Conservation (phyloP, 2,888 invertebrate genomes). For the Bugulina stolonifera region DNA sequence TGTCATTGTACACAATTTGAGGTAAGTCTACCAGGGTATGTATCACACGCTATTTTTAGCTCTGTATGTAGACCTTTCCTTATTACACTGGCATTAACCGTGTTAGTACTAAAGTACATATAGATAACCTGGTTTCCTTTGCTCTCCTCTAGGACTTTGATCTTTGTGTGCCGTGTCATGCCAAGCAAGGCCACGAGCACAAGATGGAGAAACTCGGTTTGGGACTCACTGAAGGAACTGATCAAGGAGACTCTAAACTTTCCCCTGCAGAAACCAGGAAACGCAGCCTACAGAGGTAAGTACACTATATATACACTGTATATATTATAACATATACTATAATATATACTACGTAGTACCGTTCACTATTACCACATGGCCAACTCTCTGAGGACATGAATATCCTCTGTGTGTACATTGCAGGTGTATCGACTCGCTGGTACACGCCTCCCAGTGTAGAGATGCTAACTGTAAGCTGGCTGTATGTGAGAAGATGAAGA, state of each 20-base stretch:
- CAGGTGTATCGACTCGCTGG: slow-evolving; percentile 82
- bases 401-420: too few species aligned
- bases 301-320: too few species aligned
- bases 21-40: too few species aligned
- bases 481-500: slow-evolving; percentile 98
- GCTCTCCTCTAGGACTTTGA: slow-evolving; percentile 89
- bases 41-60: too few species aligned
- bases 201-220: slow-evolving; percentile 95
- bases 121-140: too few species aligned
- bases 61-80: too few species aligned
- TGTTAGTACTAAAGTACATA: too few species aligned
- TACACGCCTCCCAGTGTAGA: slow-evolving; percentile 94
- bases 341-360: too few species aligned
- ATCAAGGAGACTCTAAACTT: slow-evolving; percentile 54
- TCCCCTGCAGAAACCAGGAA: slow-evolving; percentile 2
- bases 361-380: too few species aligned
- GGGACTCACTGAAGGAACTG: slow-evolving; percentile 76
- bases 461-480: slow-evolving; percentile 97
- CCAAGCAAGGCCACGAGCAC: slow-evolving; percentile 90
- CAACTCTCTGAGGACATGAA: too few species aligned
- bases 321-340: too few species aligned
- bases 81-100: too few species aligned
- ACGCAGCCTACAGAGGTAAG: slow-evolving; percentile 5
- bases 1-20: slow-evolving; percentile 94
- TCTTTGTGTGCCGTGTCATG: slow-evolving; percentile 88